Evolutionary conservation across 2,888 invertebrate species (phyloP).

Genomic region (Malachius bipustulatus): DNA sequence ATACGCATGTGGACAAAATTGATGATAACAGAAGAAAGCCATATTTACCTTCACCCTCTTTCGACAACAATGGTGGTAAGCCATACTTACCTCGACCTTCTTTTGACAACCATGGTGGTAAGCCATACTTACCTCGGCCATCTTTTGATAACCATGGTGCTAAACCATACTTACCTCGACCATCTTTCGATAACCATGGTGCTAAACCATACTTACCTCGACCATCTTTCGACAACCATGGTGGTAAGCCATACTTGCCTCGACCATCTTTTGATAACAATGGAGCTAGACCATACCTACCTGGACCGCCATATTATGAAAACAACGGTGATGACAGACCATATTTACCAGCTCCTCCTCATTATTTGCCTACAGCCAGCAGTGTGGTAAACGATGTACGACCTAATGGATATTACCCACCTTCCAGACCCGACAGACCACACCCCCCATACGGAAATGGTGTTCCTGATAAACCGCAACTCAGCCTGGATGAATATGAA

Average conservation of each 20-base stretch:
- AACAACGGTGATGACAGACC: no score
- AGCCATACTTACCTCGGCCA: slow-evolving; percentile 25
- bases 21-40: slow-evolving; percentile 24
- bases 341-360: slow-evolving; percentile 14
- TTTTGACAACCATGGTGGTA: slow-evolving; percentile 11
- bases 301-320: slow-evolving; percentile 17
- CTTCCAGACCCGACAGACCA: slow-evolving; percentile 29
- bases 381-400: slow-evolving; percentile 11
- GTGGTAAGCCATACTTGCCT: slow-evolving; percentile 7
- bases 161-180: slow-evolving; percentile 28
- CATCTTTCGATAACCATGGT: slow-evolving; percentile 9
- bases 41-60: slow-evolving; percentile 25
- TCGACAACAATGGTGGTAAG: slow-evolving; percentile 10
- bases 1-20: slow-evolving; percentile 27
- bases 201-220: slow-evolving; percentile 14
- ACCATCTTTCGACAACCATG: slow-evolving; percentile 8
- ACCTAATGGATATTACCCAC: no score
- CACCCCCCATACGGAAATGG: slow-evolving; percentile 33
- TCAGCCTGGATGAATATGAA: slow-evolving; percentile 34
- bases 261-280: no score
- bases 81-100: slow-evolving; percentile 19
- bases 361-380: no score
- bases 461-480: slow-evolving; percentile 35
- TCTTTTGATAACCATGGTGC: slow-evolving; percentile 22
- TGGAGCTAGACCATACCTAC: slow-evolving; percentile 10